Conservation (phyloP, 2,888 invertebrate genomes). For the Melanostoma scalare region DNA sequence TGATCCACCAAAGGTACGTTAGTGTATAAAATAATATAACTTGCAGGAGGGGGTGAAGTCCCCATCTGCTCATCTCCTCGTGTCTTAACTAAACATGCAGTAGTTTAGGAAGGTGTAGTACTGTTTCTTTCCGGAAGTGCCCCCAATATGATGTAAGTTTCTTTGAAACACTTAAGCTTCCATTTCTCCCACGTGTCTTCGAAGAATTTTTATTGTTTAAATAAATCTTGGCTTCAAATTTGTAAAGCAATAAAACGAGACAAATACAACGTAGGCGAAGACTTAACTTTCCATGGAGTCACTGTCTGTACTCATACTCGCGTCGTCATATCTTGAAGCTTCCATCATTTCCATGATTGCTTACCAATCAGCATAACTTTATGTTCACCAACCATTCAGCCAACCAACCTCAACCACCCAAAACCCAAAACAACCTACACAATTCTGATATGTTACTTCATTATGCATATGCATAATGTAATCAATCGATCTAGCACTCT, state of each 20-base stretch:
- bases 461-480: constrained; percentile 7
- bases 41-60: no score
- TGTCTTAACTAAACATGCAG: no score
- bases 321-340: constrained; percentile 5
- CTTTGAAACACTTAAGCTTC: constrained; percentile 5
- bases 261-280: not conserved
- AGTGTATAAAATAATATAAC: no score
- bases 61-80: no score
- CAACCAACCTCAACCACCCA: constrained; percentile 9
- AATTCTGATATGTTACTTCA: not conserved
- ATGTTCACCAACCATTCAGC: not conserved
- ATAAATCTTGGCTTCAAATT: constrained; percentile 6
- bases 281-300: not conserved
- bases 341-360: constrained; percentile 15
- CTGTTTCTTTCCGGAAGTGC: no score
- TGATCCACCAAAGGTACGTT: no score
- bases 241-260: not conserved
- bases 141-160: not conserved
- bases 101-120: no score
- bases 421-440: constrained; percentile 29
- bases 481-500: constrained; percentile 24
- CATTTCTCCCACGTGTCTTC: constrained; percentile 22
- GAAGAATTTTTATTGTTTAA: not conserved
- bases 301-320: not conserved
- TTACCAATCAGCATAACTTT: constrained; percentile 23